Evolutionary conservation across 2,888 invertebrate genomes (phyloP).

Genomic region (Hyposoter didymator): DNA sequence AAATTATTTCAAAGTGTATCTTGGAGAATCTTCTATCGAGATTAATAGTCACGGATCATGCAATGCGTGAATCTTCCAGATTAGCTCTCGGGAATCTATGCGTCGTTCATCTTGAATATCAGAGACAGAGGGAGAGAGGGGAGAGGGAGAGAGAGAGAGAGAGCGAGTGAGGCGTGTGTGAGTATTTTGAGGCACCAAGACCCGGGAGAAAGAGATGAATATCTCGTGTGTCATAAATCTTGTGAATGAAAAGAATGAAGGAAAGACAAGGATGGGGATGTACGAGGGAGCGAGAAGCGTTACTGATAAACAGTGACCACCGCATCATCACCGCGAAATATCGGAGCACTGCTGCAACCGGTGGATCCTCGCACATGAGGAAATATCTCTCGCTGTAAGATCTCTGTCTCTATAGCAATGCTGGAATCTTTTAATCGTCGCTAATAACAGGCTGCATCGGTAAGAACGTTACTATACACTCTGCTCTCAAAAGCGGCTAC

Average conservation of each 20-base stretch:
- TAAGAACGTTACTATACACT: slow-evolving; percentile 71
- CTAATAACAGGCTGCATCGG: slow-evolving; percentile 81
- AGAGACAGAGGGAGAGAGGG: not conserved
- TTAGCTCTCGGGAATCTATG: slow-evolving; percentile 30
- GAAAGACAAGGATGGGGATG: slow-evolving; percentile 70
- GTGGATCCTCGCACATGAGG: slow-evolving; percentile 40
- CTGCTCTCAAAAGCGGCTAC: slow-evolving; percentile 77
- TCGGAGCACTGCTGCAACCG: slow-evolving; percentile 21
- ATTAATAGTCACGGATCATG: slow-evolving; percentile 50
- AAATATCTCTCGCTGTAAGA: slow-evolving; percentile 46
- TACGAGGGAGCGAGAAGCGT: not conserved
- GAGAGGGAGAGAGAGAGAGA: not conserved
- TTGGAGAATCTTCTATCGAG: slow-evolving; percentile 6
- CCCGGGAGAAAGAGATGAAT: slow-evolving; percentile 13
- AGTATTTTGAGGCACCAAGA: not conserved
- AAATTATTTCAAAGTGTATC: slow-evolving; percentile 6
- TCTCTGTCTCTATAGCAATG: slow-evolving; percentile 52
- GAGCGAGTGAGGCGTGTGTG: not conserved
- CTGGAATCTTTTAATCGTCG: slow-evolving; percentile 83
- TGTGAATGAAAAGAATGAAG: slow-evolving; percentile 80
- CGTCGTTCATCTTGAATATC: slow-evolving; percentile 4
- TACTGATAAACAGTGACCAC: slow-evolving; percentile 37
- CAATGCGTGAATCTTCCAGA: slow-evolving; percentile 27
- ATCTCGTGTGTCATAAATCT: slow-evolving; percentile 76
- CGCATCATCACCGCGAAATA: slow-evolving; percentile 46